A percentile compares a stretch with the other conserved stretches of the same genome.
Conservation (phyloP, 2,888 invertebrate genomes). For the Epinotia ramella region DNA sequence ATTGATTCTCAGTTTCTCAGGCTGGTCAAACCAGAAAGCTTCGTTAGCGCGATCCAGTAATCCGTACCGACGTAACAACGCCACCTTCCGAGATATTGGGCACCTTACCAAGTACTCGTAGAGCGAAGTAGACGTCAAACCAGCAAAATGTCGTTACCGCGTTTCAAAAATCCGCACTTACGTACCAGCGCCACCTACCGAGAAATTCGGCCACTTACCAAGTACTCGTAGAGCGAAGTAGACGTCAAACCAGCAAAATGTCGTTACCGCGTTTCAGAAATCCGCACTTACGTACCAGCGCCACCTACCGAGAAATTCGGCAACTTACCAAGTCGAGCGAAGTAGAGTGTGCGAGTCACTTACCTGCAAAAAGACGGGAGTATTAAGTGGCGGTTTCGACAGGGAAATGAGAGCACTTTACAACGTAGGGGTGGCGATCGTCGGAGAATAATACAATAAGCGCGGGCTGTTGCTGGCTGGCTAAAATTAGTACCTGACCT, state of each 20-base stretch:
- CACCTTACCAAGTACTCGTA: background rate
- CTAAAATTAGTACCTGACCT: background rate
- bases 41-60: background rate
- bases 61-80: background rate
- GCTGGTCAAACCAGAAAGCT: background rate
- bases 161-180: background rate
- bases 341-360: slow-evolving; percentile 45
- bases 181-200: background rate
- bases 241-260: background rate
- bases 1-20: too few species aligned
- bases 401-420: slow-evolving; percentile 45
- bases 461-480: background rate
- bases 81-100: background rate
- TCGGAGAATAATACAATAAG: slow-evolving; percentile 2
- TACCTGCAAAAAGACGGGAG: slow-evolving; percentile 51
- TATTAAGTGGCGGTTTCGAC: slow-evolving; percentile 45
- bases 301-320: background rate
- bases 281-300: background rate
- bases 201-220: background rate
- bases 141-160: background rate
- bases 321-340: slow-evolving; percentile 19
- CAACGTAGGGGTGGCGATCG: slow-evolving; percentile 30
- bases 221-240: background rate
- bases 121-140: background rate
- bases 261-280: background rate